Evolutionary conservation across 1,140 invertebrate genomes (phyloP), one percentile per base, ranked within the genome.

Genomic region (Melitaea cinxia): DNA sequence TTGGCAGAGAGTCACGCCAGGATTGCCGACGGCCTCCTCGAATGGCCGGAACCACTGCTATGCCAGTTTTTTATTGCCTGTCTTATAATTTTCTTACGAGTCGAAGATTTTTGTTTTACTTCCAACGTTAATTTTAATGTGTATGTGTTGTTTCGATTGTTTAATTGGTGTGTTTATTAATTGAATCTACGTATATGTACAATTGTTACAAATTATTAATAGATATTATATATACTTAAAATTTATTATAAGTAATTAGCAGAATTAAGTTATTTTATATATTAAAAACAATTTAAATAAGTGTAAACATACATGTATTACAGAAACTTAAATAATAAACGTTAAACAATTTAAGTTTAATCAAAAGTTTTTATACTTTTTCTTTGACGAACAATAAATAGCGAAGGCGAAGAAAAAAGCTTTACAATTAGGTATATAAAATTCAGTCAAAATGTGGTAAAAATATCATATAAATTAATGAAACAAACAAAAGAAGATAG

Each of bases 51-150:
- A 59, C 56, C 24, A n/a, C 21, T 56, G 62, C 54, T 63, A 64
- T 67, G 50, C 39, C 23, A 55, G 26, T 52, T 67, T 68, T 68
- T 59, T 63, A 68, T 68, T 54, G 60, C 24, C 14, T 17, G 58
- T 39, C 45, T 61, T 61, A 68, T 63, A 63, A 68, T 59, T 63
- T 68, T 61, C 65, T 61, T 61, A 67, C 53, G 45, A 53, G 39
- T 64, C 42, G 42, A 47, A 28, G 26, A 53, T 33, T 59, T 60
- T 37, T 56, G 55, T 30, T 35, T 37, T 55, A 58, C 49, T 47
- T 60, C 26, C 55, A 58, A 58, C 17, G n/a, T 58, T 61, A 47
- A 49, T 60, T 42, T 52, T 33, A 23, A 49, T 49, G n/a, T 4
- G 15, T 4, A 33, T 4, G 7, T 1, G 2, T 33, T 23, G 42